These are phyloP conservation scores for Tribolium castaneum DNA, from an alignment of 1,140 invertebrate genomes.

Conservation along the genomic window DNA sequence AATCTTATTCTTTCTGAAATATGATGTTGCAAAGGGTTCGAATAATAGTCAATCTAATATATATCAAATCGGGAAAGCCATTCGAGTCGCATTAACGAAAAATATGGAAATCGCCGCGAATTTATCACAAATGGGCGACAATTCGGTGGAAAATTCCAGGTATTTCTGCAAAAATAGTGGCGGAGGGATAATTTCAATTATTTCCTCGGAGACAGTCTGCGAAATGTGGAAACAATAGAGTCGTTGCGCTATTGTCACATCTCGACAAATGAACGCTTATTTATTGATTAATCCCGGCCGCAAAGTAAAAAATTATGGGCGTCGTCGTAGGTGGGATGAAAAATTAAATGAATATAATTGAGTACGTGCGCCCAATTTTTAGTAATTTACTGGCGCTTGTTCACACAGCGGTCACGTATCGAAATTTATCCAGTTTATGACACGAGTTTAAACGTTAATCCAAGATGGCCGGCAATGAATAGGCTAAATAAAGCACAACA, in stretches of 20 bases:
- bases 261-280: constrained; percentile 34
- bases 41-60: constrained; percentile 28
- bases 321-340: background rate
- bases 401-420: constrained; percentile 12
- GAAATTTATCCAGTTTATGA: constrained; percentile 8
- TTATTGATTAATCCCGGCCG: constrained; percentile 32
- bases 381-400: background rate
- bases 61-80: constrained; percentile 16
- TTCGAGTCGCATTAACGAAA: constrained; percentile 6
- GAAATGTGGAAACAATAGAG: constrained; percentile 30
- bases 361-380: constrained; percentile 23
- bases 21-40: constrained; percentile 18
- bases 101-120: constrained; percentile 4
- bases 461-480: constrained; percentile 27
- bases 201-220: constrained; percentile 15
- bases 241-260: constrained; percentile 26
- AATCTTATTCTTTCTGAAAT: constrained; percentile 17
- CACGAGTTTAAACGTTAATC: background rate
- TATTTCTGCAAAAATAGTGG: background rate
- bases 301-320: background rate
- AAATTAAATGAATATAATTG: constrained; percentile 36
- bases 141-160: background rate
- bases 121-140: background rate
- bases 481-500: constrained; percentile 10
- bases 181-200: constrained; percentile 1